A percentile compares a stretch with the other conserved stretches of the same genome.
Evolutionary conservation across 2,888 invertebrate genomes (phyloP).

Genomic region (Tenthredo livida): DNA sequence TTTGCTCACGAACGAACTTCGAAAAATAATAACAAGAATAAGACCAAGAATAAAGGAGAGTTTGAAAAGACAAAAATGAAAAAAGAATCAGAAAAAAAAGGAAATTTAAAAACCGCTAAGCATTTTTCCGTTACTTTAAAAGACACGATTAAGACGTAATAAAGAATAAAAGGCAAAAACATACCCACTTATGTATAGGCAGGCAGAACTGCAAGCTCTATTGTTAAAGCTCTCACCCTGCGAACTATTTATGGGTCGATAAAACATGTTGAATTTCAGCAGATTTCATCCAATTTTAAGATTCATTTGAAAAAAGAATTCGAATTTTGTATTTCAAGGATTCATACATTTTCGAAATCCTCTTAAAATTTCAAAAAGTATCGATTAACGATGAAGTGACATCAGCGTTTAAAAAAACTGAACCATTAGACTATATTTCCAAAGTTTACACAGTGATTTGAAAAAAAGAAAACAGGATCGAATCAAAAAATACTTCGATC

Average conservation of each 20-base stretch:
- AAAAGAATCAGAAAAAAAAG: neutral
- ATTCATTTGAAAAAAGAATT: too few relatives aligned
- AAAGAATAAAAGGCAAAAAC: neutral
- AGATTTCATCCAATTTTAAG: neutral
- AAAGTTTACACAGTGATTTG: too few relatives aligned
- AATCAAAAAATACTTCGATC: too few relatives aligned
- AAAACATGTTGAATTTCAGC: neutral
- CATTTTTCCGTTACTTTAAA: neutral
- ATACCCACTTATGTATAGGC: neutral
- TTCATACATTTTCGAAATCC: too few relatives aligned
- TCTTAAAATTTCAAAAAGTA: too few relatives aligned
- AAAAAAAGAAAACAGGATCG: too few relatives aligned
- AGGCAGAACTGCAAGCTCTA: neutral
- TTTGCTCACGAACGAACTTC: neutral
- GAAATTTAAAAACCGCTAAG: neutral
- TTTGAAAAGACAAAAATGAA: neutral
- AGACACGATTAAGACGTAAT: neutral
- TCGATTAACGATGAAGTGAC: too few relatives aligned
- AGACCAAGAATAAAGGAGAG: neutral
- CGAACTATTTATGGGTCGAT: neutral
- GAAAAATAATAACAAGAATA: neutral
- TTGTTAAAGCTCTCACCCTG: neutral
- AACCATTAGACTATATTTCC: too few relatives aligned
- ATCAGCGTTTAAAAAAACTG: too few relatives aligned
- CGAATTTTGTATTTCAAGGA: too few relatives aligned